Percentiles rank a stretch among this genome's conserved stretches.
Evolutionary conservation across 2,797 vertebrate genomes (phyloP).

Genomic region (Falco columbarius): DNA sequence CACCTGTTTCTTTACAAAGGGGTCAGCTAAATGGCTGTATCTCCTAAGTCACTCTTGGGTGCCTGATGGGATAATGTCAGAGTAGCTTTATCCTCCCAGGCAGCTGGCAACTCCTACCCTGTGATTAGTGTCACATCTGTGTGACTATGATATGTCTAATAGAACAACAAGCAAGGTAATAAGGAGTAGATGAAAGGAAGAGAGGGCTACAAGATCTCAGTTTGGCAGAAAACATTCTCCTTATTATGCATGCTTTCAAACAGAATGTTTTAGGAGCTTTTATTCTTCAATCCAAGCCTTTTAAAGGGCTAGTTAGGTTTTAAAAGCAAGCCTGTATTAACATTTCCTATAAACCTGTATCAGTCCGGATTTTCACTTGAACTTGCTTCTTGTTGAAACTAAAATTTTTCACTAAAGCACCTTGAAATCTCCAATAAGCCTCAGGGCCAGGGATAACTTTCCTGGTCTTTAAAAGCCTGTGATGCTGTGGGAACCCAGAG

Average conservation of each 20-base stretch:
- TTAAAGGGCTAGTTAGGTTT: neutral
- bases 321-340: neutral
- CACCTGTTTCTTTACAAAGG: conserved; percentile 19
- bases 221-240: neutral
- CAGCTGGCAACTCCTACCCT: conserved; percentile 30
- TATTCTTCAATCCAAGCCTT: neutral
- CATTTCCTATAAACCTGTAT: neutral
- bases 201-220: neutral
- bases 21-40: conserved; percentile 25
- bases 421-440: neutral
- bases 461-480: neutral
- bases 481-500: neutral
- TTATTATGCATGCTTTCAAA: neutral
- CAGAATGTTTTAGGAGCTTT: neutral
- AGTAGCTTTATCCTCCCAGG: conserved; percentile 37
- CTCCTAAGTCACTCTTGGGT: conserved; percentile 24
- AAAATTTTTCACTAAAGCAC: neutral
- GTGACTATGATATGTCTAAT: neutral
- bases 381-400: neutral
- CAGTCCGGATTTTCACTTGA: neutral
- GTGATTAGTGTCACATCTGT: conserved; percentile 48
- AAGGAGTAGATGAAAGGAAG: conserved; percentile 1
- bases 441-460: fast-evolving
- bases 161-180: conserved; percentile 22
- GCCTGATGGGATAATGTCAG: conserved; percentile 57